Base-by-base conservation (phyloP, 2,113 vertebrate species). In the Dipodomys spectabilis region DNA sequence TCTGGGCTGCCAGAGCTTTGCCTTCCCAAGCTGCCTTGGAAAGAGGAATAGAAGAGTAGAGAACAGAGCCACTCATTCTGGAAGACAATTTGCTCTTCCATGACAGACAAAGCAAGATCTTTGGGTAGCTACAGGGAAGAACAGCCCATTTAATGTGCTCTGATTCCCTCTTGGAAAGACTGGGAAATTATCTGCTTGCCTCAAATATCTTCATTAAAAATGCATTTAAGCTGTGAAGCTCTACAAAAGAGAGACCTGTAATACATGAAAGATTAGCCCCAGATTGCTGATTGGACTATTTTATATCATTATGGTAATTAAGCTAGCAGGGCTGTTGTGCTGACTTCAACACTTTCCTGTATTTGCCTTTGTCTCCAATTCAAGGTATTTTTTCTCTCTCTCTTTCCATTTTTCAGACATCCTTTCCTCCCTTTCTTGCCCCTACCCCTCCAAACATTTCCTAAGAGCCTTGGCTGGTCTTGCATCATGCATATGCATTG, bases 241-340 rank as follows among this genome's bases (percentile, higher is more conserved):
- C 97, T 97, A 96, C 0, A 82, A 98, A 98, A 97, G 93, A 98
- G 96, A 98, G 98, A 98, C 98, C 98, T 98, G 98, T 98, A 98
- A 98, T 98, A 98, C 98, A 98, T 98, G 98, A 98, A 98, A 98
- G 98, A 98, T 98, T 98, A 98, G 98, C 98, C 98, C 97, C 97
- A 98, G 98, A 98, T 98, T 98, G 98, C 98, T 98, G 98, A 98
- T 98, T 98, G 98, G 98, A 98, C 98, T 98, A 97, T 98, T 98
- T 98, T 98, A 98, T 97, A 98, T 98, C 98, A 98, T 98, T 98
- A 98, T 98, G 98, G 98, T 98, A 98, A 98, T 98, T 98, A 98
- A 98, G 97, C 97, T 96, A 93, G 49, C 95, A 75, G 95, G 96
- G 75, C 98, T 98, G 97, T 98, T 98, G 98, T 98, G 98, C 98